Base-by-base conservation (phyloP, 2,113 vertebrate species). In the Vicugna pacos region DNA sequence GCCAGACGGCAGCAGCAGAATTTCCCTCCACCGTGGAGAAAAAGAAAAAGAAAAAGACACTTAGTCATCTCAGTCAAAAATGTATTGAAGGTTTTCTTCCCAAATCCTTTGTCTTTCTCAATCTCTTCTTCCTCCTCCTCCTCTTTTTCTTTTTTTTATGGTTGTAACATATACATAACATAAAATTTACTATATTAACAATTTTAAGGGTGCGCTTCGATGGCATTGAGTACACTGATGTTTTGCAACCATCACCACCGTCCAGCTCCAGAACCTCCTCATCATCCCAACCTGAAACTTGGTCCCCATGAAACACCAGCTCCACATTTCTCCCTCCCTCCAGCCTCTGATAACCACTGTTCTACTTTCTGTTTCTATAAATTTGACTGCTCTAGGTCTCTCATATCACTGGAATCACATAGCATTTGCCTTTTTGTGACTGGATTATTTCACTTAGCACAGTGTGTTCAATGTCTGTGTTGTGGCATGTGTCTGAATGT, bases 241-340 rank as follows among this genome's bases (percentile, higher is more conserved):
- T 1, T 11, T 35, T 6, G 19, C 64, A 56, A 20, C 54, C 30
- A 6, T n/a, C 28, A 5, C 17, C 70, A 5, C 6, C 0, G 0
- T 5, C 5, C 24, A 9, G 3, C 48, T 38, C 89, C 2, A 2
- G 76, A 38, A n/a, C 11, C 1, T 54, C 76, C 73, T 52, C 62
- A 11, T 79, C 58, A 88, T 50, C 12, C 58, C 4, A 13, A 54
- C 3, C 20, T 65, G 87, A 48, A 76, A 95, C 19, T 70, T 46
- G 0, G 1, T 15, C 11, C 58, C 46, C 20, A 8, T 67, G 35
- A 58, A 72, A 56, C 46, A 72, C 5, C 14, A 35, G 24, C 38
- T 38, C 10, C 50, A 14, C 35, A 2, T 13, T 32, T 16, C 16
- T 42, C 16, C 28, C 22, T 35, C 19, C 14, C 17, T 15, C 19